A percentile compares a stretch with the other conserved stretches of the same genome.
These are phyloP conservation scores for Drosophila erecta DNA, from an alignment of 1,140 invertebrate genomes.

Conservation along the genomic window DNA sequence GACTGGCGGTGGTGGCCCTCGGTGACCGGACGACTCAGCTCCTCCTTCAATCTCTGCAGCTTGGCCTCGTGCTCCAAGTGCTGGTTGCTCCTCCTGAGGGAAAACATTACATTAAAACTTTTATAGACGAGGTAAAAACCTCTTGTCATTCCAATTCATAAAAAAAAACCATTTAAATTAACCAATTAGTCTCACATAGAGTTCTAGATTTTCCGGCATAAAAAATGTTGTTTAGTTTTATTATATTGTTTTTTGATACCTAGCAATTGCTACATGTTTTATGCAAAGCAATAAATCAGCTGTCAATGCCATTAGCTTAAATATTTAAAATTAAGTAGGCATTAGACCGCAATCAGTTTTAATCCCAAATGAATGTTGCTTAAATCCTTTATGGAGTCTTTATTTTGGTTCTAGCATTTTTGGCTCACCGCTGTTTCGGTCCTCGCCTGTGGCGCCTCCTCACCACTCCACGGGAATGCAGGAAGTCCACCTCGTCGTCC, in stretches of 20 bases:
- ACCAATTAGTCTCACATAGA: neutral
- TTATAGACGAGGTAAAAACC: neutral
- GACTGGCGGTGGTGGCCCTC: conserved; percentile 34
- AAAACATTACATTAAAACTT: neutral
- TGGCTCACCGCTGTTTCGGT: conserved; percentile 69
- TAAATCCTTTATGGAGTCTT: neutral
- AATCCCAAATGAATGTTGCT: no score
- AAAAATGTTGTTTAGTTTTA: neutral
- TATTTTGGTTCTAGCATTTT: neutral
- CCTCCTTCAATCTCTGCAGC: conserved; percentile 70
- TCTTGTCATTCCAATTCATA: neutral
- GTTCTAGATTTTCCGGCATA: neutral
- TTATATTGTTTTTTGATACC: neutral
- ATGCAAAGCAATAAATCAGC: neutral
- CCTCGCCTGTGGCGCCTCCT: conserved; percentile 74
- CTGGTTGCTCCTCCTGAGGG: conserved; percentile 26
- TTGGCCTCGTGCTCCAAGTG: conserved; percentile 60
- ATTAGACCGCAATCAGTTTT: no score
- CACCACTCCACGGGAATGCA: conserved; percentile 66
- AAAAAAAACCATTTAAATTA: neutral
- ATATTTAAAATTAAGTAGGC: neutral
- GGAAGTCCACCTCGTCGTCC: conserved; percentile 78
- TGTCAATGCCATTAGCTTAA: neutral
- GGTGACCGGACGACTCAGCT: conserved; percentile 66
- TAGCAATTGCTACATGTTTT: neutral